Evolutionary conservation across 2,797 vertebrate species (phyloP), one percentile per base, ranked within the genome.

Genomic region (Micromesistius poutassou): DNA sequence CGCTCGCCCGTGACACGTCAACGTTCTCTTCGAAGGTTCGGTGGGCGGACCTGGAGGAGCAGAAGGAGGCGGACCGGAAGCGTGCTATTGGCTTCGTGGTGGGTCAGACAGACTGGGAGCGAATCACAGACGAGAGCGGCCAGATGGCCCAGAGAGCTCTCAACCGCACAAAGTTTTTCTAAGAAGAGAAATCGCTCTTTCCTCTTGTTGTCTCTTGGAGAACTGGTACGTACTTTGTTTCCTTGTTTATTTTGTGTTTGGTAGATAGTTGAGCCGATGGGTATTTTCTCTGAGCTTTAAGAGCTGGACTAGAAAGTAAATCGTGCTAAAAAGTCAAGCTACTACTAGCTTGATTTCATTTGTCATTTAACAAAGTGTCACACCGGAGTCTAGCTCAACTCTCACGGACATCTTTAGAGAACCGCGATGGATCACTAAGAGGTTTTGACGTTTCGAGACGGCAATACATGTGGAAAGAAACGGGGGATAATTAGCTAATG

Each of bases 161-260:
- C 82, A 99, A 99, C 91, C 97, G 98, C 82, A 99, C 98, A 86
- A 99, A 99, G 91, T 99, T 99, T 93, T 99, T 99, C 91, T 99
- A 95, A 97, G 91, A 92, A 91, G 87, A 92, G 55, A 28, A 78
- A 87, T 25, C 62, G 3, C 42, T 83, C 74, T 14, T 66, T 38
- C n/a, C 78, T 36, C 14, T 73, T 76, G 78, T 85, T 80, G 78
- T 25, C 25, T 50, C 33, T 79, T 46, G 25, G 36, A 19, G 14
- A 19, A 75, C 85, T 85, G 90, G 91, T 91, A 85, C 4, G 88
- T 86, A 31, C 70, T 78, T 0, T 31, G 28, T 5, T 6, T 71
- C 31, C 70, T 71, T 8, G 62, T 28, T 25, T 25, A 10, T 68
- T 28, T 30, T 10, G 10, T 3, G 12, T 25, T 68, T 25, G 3